Base-by-base conservation (phyloP, 2,888 invertebrate genomes). In the Listrodromus nycthemerus region DNA sequence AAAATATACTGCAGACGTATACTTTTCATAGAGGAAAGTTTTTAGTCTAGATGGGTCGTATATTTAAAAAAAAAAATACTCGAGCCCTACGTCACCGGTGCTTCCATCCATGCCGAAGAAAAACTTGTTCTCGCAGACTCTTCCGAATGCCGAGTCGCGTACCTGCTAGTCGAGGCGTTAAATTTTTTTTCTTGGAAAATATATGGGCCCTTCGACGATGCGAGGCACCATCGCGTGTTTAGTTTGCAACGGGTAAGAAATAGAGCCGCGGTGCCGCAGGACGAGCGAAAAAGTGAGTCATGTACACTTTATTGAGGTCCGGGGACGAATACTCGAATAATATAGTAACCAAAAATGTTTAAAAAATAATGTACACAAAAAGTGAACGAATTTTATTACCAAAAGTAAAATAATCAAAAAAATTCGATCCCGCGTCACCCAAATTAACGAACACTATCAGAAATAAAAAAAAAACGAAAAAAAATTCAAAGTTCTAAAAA, bases 151-250 rank as follows among this genome's bases (percentile, higher is more conserved):
- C 33, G 19, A 27, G 24, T 45, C 24, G 13, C 24, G 55, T 45
- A 45, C 41, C 45, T 45, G 16, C 13, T 65, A 33, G 48, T 45
- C 52, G 58, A 63, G 27, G 69, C 69, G 69, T 77, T 58, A 30
- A 58, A 70, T 77, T 77, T 48, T 69, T 52, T 52, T 69, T 48
- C 48, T 13, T 48, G 69, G 48, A 10, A 69, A 77, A 77, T 67
- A 77, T 69, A 77, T 61, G 77, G 61, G 58, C 21, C 61, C 30
- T 69, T 69, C 69, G 67, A 75, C 65, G 69, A 27, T n/a, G 30
- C 77, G 19, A 30, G 69, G 55, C 61, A 41, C 30, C 61, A 58
- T 69, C 69, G 67, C 69, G 77, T 69, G 69, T 61, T 77, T 69
- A 45, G 21, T 58, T 45, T 16, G 30, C 19, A 77, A 58, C 69